These are phyloP conservation scores for Ashinkailepas kermadecensis DNA, from an alignment of 2,888 invertebrate species.

Conservation along the genomic window DNA sequence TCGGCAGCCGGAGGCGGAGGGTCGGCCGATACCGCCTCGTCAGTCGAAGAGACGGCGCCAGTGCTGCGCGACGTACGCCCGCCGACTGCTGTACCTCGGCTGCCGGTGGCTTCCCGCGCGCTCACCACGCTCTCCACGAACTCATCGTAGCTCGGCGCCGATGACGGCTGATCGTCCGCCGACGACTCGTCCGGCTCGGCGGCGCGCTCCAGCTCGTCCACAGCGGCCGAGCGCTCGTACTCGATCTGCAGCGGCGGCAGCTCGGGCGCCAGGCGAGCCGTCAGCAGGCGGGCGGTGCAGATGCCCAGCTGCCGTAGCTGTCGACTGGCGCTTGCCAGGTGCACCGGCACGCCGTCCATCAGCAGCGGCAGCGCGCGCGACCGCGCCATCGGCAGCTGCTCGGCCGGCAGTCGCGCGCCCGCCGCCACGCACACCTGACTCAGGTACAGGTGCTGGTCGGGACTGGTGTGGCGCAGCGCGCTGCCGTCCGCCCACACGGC, in stretches of 20 bases:
- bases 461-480: conserved; percentile 53
- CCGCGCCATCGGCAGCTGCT: background rate
- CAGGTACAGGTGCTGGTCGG: conserved; percentile 62
- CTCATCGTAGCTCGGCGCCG: background rate
- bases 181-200: conserved; percentile 45
- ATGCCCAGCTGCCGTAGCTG: conserved; percentile 62
- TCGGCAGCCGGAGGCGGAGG: background rate
- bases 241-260: conserved; percentile 56
- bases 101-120: background rate
- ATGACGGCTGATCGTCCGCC: background rate
- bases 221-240: conserved; percentile 51
- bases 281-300: conserved; percentile 60
- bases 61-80: background rate
- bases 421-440: conserved; percentile 51
- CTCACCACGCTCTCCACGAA: background rate
- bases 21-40: conserved; percentile 32
- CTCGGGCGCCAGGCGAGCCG: conserved; percentile 45
- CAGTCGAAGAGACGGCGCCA: background rate
- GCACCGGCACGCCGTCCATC: conserved; percentile 58
- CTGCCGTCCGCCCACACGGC: conserved; percentile 62
- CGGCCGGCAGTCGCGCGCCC: background rate
- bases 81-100: background rate
- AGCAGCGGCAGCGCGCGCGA: conserved; percentile 38
- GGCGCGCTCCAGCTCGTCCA: conserved; percentile 46
- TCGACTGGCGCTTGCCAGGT: conserved; percentile 57